Percentiles rank a stretch among this genome's conserved stretches.
These are phyloP conservation scores for Rhadina sibilatrix DNA, from an alignment of 2,113 vertebrate species.

Conservation along the genomic window DNA sequence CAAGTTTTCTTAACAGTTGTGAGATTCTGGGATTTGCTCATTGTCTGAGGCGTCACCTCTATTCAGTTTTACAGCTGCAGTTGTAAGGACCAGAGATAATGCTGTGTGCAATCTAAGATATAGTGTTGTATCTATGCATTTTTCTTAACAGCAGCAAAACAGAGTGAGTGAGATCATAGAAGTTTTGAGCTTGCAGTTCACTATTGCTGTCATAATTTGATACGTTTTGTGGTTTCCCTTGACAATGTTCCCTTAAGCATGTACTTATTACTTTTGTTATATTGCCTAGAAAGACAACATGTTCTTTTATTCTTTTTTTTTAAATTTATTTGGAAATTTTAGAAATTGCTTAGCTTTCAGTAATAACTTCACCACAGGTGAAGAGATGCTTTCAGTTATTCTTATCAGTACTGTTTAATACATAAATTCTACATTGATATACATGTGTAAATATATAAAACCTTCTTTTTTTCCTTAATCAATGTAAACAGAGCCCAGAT, in stretches of 20 bases:
- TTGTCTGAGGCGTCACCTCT: background rate
- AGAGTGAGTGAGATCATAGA: background rate
- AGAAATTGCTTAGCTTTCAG: background rate
- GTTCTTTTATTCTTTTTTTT: background rate
- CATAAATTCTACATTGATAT: conserved; percentile 1
- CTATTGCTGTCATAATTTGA: background rate
- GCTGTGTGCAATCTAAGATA: background rate
- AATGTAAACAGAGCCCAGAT: conserved; percentile 83
- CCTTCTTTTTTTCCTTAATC: conserved; percentile 54
- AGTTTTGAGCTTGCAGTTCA: background rate
- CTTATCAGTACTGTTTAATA: conserved; percentile 12
- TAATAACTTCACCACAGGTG: background rate
- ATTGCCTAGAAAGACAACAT: background rate
- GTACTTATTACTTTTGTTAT: conserved; percentile 1
- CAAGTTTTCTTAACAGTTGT: background rate
- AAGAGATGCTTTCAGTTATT: background rate
- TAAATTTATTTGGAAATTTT: background rate
- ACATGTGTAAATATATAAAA: conserved; percentile 12
- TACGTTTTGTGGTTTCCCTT: background rate
- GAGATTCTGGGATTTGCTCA: background rate
- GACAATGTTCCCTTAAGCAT: conserved; percentile 48
- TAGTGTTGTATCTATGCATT: background rate
- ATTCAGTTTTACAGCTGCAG: background rate
- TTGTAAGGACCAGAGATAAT: background rate
- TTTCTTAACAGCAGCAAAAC: background rate